Evolutionary conservation across 2,888 invertebrate species (phyloP), one percentile per base, ranked within the genome.

Genomic region (Drosophila emarginata): DNA sequence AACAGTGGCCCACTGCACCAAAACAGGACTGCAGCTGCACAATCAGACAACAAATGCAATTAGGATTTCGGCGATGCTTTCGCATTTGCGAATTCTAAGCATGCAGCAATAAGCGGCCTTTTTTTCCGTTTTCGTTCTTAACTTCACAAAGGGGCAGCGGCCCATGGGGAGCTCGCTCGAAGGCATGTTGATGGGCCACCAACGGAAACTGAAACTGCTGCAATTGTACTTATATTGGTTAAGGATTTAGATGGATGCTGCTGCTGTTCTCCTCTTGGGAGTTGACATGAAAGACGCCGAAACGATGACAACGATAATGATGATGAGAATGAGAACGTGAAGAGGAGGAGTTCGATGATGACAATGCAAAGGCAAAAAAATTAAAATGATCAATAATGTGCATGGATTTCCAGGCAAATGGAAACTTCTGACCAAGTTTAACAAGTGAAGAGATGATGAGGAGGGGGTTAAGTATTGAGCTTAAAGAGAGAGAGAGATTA

Each of bases 11-110:
- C 36, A 51, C 50, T 61, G 60, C 61, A 64, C 53, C 64, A 73
- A 64, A 62, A 68, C 59, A 67, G 74, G 61, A 6, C 51, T 69
- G 72, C 80, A 67, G 56, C 80, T 74, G 76, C 67, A 54, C 87
- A 83, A 83, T 83, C 83, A 83, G 83, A 72, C 79, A 83, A 72
- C 79, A 83, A 72, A 87, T 87, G 79, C 83, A 83, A 83, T 83
- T 87, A 87, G 87, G 85, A 87, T 84, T 80, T 64, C 21, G 81
- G 73, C 79, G 79, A 77, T 70, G 79, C 78, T 75, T 71, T 78
- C 80, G 73, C 80, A 77, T 77, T 67, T 45, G 72, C 70, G 78
- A 71, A 86, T 86, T 72, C 79, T 74, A 82, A 85, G 82, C 77
- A 85, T 60, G 73, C 68, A 54, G 50, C 60, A 65, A 67, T 40